These are phyloP conservation scores for Echinarachnius parma DNA, from an alignment of 53 echinoderm and acorn worm genomes.

Conservation along the genomic window DNA sequence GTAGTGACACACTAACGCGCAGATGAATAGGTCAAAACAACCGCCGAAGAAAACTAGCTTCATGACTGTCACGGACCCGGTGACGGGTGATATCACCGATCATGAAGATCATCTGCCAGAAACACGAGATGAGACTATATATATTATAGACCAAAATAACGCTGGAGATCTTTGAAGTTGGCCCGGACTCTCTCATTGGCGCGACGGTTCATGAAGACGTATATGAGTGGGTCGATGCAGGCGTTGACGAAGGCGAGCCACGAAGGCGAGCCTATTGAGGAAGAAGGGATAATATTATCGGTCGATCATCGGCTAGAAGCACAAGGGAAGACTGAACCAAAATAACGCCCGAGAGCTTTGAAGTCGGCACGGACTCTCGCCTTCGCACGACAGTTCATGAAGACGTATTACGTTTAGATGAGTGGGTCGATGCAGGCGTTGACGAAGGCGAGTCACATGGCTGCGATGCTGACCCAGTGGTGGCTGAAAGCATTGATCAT, in stretches of 20 bases:
- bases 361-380: constrained; percentile 1
- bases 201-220: not conserved
- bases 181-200: too few relatives aligned
- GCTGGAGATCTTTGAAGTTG: too few relatives aligned
- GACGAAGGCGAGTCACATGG: constrained; percentile 33
- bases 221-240: not conserved
- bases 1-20: too few relatives aligned
- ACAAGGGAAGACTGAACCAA: not conserved
- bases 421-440: constrained; percentile 22
- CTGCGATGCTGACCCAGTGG: constrained; percentile 15
- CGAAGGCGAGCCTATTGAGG: not conserved
- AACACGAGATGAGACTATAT: too few relatives aligned
- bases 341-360: not conserved
- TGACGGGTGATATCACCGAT: too few relatives aligned
- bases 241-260: not conserved
- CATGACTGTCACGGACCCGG: too few relatives aligned
- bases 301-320: too few relatives aligned
- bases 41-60: too few relatives aligned
- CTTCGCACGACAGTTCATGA: constrained; percentile 33
- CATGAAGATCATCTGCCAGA: too few relatives aligned
- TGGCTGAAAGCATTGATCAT: too few relatives aligned
- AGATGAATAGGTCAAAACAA: too few relatives aligned
- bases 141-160: too few relatives aligned
- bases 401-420: constrained; percentile 37
- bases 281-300: not conserved